phyloP scores from a whole-genome alignment of 2,888 invertebrate genomes.

The Lasius fuliginosus region DNA sequence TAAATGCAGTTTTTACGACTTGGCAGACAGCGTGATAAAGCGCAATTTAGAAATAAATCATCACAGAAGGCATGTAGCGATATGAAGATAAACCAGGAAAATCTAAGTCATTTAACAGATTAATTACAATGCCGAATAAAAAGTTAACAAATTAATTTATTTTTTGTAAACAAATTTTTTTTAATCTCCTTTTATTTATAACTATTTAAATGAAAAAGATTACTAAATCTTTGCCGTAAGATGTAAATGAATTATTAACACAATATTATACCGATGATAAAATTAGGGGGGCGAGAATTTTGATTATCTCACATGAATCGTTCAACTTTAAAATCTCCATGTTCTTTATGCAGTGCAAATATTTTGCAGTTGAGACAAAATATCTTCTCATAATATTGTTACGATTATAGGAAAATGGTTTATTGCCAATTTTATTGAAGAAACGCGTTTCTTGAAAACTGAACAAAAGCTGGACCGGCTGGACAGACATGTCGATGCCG shows the following conservation, averaged over 20 bases:
- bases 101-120: background rate
- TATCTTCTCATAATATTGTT: background rate
- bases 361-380: constrained; percentile 17
- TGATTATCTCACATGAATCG: background rate
- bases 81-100: background rate
- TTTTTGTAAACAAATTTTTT: background rate
- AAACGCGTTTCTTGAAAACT: constrained; percentile 23
- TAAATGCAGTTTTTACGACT: constrained; percentile 22
- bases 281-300: background rate
- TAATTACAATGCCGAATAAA: background rate
- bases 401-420: constrained; percentile 13
- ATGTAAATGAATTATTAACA: background rate
- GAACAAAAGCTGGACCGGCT: constrained; percentile 30
- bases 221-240: background rate
- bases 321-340: background rate
- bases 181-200: background rate
- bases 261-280: background rate
- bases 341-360: constrained; percentile 8
- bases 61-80: background rate
- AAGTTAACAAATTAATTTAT: background rate
- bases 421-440: constrained; percentile 43
- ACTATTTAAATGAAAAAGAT: background rate
- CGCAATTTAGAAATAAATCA: background rate
- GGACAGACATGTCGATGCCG: constrained; percentile 35
- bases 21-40: background rate